Evolutionary conservation across 1,140 invertebrate genomes (phyloP), one percentile per base, ranked within the genome.

Genomic region (Drosophila rhopaloa): DNA sequence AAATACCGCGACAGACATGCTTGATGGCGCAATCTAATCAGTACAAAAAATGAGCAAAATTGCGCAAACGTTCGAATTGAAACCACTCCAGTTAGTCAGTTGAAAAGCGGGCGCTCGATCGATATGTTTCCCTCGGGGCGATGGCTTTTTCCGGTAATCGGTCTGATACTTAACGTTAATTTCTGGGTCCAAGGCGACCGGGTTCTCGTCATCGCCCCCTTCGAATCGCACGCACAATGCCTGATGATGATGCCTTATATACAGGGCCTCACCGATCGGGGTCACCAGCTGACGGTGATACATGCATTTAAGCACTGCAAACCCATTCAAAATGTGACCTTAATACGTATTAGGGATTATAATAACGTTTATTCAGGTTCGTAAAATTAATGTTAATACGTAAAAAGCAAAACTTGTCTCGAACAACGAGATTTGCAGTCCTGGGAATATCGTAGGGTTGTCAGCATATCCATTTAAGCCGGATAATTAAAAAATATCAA

Each of bases 211-310:
- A 53, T 83, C 7, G 74, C 74, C 37, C 79, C 81, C 35, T 83
- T 41, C 19, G 66, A 76, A 0, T 5, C 65, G 19, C n/a, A 29
- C 0, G 81, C 81, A 0, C 80, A 84, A 59, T 84, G 80, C 7
- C 41, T 46, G 8, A 16, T 85, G 4, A 16, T 83, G 35, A 65
- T 61, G 4, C 80, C 77, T 1, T 83, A 74, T 38, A 8, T 83
- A 6, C n/a, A 60, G 16, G 76, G 53, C 4, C 41, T 85, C n/a
- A 35, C 53, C 0, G 38, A 77, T 13, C 77, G 62, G 37, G 80
- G 80, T 10, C 84, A 88, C 73, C 32, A 89, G 11, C 2, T 88
- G 29, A 83, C 84, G 0, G 14, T 88, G 2, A 71, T 88, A n/a
- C 83, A 80, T 50, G 57, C 72, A 1, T 74, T 46, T 24, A 1